phyloP scores from a whole-genome alignment of 2,888 invertebrate species.

The Alloplasta piceator region DNA sequence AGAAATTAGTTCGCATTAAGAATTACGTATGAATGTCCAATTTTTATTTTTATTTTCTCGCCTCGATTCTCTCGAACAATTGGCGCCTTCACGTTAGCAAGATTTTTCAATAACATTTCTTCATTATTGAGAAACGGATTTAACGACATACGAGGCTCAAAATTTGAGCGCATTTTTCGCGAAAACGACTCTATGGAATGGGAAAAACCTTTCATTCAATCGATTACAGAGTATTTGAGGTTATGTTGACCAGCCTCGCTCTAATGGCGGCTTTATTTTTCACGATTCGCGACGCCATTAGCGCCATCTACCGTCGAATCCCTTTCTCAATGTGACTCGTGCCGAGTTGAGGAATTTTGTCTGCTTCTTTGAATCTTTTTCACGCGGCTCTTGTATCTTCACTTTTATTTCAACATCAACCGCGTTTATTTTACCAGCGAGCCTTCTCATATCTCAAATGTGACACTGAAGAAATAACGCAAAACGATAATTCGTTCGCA shows the following conservation, averaged over 20 bases:
- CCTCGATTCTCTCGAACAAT: conserved; percentile 4
- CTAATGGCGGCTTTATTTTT: too few relatives aligned
- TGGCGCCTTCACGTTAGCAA: neutral
- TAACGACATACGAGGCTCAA: too few relatives aligned
- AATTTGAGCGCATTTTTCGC: too few relatives aligned
- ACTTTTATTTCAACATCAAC: conserved; percentile 46
- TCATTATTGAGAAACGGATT: too few relatives aligned
- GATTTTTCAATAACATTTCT: too few relatives aligned
- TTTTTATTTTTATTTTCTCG: conserved; percentile 47
- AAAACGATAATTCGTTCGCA: too few relatives aligned
- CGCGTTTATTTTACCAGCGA: conserved; percentile 47
- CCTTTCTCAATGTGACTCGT: neutral
- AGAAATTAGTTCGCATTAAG: conserved; percentile 58
- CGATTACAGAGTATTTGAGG: too few relatives aligned
- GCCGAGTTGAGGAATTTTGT: conserved; percentile 4
- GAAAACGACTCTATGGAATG: too few relatives aligned
- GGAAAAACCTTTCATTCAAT: too few relatives aligned
- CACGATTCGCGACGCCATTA: too few relatives aligned
- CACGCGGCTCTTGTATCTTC: conserved; percentile 38
- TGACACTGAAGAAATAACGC: neutral
- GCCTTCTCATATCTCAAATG: conserved; percentile 40
- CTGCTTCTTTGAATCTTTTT: conserved; percentile 40
- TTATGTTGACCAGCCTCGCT: too few relatives aligned
- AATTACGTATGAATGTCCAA: conserved; percentile 47
- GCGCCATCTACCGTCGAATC: too few relatives aligned